Conservation (phyloP, 2,113 vertebrate species). For the Vireo altiloquus region DNA sequence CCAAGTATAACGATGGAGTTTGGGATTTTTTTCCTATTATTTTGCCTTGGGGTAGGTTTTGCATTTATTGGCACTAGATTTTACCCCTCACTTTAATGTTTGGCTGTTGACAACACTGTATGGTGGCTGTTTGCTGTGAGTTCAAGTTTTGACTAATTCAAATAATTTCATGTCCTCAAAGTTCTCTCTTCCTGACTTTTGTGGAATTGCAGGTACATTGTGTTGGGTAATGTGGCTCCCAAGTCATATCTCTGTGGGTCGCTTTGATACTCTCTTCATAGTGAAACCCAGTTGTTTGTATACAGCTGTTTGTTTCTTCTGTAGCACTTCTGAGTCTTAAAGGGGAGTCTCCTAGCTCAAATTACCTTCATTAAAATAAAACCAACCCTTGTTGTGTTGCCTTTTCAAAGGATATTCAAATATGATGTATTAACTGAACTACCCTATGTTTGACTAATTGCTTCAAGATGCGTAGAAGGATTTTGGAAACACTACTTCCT, state of each 20-base stretch:
- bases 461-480: neutral
- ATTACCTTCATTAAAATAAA: neutral
- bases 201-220: fast-evolving
- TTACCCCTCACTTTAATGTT: neutral
- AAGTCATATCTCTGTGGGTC: neutral
- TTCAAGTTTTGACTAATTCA: neutral
- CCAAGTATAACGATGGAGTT: neutral
- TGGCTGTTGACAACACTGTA: fast-evolving
- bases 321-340: neutral
- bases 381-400: neutral
- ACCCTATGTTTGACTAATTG: neutral
- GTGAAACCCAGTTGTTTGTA: neutral
- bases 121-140: neutral
- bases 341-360: neutral
- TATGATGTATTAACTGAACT: neutral
- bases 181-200: neutral
- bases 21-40: neutral
- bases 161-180: neutral
- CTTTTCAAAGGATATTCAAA: neutral
- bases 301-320: neutral
- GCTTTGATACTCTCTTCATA: neutral
- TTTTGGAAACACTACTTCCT: neutral
- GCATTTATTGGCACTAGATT: neutral
- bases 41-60: neutral
- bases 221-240: neutral